Base-by-base conservation (phyloP, 2,888 invertebrate genomes). In the Helleia helle region DNA sequence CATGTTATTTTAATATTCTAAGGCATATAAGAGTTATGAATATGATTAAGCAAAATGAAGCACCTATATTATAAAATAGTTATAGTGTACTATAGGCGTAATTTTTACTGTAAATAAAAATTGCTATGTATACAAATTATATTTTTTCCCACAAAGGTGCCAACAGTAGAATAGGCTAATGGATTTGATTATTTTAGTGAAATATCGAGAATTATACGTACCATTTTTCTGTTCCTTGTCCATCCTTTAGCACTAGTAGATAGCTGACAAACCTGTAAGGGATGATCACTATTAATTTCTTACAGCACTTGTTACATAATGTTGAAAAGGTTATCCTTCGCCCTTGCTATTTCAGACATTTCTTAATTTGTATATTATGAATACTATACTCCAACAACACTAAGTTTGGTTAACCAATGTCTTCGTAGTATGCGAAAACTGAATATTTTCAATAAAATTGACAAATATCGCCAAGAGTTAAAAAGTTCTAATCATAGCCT, bases 221-320 rank as follows among this genome's bases (percentile, higher is more conserved):
- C 94, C 85, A 90, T 86, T 89, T 93, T 94, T 64, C 89, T 90
- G 69, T 90, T 90, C 71, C 86, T 90, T 52, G 91, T 88, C 93
- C 93, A 93, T 83, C 90, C 90, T 71, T 89, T 89, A 53, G 89
- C 73, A 57, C 86, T 84, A 53, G 93, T 92, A 47, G 94, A 92
- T 77, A 92, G 90, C 70, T 90, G 89, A 75, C 88, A 90, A 59
- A 90, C 87, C 94, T 94, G 86, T 58, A 88, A 73, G 60, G 65
- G 64, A 72, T 49, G 62, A 54, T 60, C 56, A 64, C 61, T 65
- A 63, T 85, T 81, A 66, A 68, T 68, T 71, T 73, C 62, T 51
- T 64, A 61, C 64, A 62, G 18, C 57, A 71, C 71, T 70, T 71
- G 74, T 84, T 85, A 86, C 85, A 86, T 86, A 85, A 84, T 81